A percentile compares a stretch with the other conserved stretches of the same genome.
phyloP scores from a whole-genome alignment of 2,888 invertebrate genomes.

The Clistopyga incitator region DNA sequence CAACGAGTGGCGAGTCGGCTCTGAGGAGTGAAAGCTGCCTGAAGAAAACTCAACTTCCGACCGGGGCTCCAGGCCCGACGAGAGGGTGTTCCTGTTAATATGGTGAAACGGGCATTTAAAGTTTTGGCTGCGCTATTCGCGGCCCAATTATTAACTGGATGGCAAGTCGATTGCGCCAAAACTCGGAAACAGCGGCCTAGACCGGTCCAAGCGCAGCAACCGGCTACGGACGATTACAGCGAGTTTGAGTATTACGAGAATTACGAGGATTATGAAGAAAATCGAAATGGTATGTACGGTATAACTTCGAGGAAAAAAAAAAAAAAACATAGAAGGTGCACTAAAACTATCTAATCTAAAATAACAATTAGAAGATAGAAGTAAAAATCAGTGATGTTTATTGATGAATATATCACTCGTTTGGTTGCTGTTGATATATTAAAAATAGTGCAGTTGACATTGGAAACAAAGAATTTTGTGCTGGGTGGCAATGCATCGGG shows the following conservation, averaged over 20 bases:
- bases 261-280: conserved; percentile 76
- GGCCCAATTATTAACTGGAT: conserved; percentile 65
- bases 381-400: too few relatives aligned
- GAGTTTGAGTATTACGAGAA: conserved; percentile 77
- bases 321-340: too few relatives aligned
- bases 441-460: too few relatives aligned
- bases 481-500: too few relatives aligned
- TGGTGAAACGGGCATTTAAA: conserved; percentile 60
- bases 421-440: too few relatives aligned
- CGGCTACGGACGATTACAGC: conserved; percentile 70
- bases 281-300: conserved; percentile 72
- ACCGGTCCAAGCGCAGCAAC: conserved; percentile 72
- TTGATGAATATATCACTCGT: too few relatives aligned
- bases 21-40: conserved; percentile 47
- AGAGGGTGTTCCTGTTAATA: conserved; percentile 22
- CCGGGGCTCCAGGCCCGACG: background rate
- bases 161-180: conserved; percentile 65
- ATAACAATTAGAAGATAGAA: too few relatives aligned
- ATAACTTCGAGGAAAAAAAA: too few relatives aligned
- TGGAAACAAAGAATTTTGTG: too few relatives aligned
- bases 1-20: conserved; percentile 73
- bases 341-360: too few relatives aligned
- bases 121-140: conserved; percentile 69
- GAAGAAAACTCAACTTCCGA: background rate
- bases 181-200: conserved; percentile 63